A percentile compares a stretch with the other conserved stretches of the same genome.
These are phyloP conservation scores for Xanthia togata DNA, from an alignment of 2,888 invertebrate genomes.

Conservation along the genomic window DNA sequence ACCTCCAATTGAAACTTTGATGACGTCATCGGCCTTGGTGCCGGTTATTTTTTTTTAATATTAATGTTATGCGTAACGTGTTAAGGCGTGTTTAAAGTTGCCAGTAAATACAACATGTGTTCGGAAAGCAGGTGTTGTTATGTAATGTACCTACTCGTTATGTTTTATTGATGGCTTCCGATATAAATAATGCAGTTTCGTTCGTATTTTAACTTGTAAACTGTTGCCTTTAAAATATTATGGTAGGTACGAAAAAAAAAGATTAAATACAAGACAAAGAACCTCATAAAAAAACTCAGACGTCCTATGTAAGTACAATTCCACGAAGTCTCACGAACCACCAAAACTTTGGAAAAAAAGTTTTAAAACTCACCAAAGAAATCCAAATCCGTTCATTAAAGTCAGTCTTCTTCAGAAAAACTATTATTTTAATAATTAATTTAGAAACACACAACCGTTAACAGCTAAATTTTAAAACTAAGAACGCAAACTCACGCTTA, in stretches of 20 bases:
- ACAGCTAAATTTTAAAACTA: slow-evolving; percentile 74
- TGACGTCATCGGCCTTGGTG: slow-evolving; percentile 63
- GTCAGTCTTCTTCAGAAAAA: slow-evolving; percentile 71
- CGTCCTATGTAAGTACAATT: neutral
- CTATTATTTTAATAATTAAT: slow-evolving; percentile 62
- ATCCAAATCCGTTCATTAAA: slow-evolving; percentile 89
- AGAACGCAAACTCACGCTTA: slow-evolving; percentile 71
- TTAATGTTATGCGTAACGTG: slow-evolving; percentile 48
- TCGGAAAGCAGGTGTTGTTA: slow-evolving; percentile 58
- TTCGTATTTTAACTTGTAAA: slow-evolving; percentile 19
- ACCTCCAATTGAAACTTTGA: slow-evolving; percentile 66
- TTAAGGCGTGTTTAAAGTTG: slow-evolving; percentile 37
- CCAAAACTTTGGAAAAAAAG: neutral
- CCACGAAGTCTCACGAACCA: slow-evolving; percentile 8
- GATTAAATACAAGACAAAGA: slow-evolving; percentile 1
- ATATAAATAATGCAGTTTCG: slow-evolving; percentile 35
- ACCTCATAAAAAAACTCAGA: slow-evolving; percentile 9
- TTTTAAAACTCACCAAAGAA: slow-evolving; percentile 85
- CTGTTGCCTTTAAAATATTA: slow-evolving; percentile 42
- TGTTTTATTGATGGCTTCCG: slow-evolving; percentile 42
- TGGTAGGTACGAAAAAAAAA: slow-evolving; percentile 17
- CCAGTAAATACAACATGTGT: slow-evolving; percentile 55
- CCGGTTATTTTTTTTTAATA: slow-evolving; percentile 30
- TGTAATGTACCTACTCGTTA: slow-evolving; percentile 28
- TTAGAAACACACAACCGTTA: slow-evolving; percentile 72